phyloP scores from a whole-genome alignment of 2,888 invertebrate genomes.

The Neocrepidodera transversa region DNA sequence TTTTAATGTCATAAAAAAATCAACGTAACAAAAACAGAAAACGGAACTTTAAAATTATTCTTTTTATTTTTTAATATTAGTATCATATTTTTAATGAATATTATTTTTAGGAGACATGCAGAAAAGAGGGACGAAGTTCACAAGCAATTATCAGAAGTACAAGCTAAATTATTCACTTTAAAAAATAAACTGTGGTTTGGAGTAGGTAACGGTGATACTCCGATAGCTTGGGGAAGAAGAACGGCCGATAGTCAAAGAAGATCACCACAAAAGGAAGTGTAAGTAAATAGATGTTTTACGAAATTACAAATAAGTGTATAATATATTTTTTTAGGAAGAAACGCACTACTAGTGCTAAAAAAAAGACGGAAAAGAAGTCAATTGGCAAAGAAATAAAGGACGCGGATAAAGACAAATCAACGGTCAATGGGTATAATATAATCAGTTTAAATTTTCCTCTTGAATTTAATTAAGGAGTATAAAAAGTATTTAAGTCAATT shows the following conservation, averaged over 20 bases:
- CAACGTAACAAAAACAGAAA: too few species aligned
- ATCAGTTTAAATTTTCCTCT: slow-evolving; percentile 47
- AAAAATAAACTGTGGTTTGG: slow-evolving; percentile 81
- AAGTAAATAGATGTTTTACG: neutral
- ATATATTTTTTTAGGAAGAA: slow-evolving; percentile 41
- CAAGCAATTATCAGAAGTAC: slow-evolving; percentile 67
- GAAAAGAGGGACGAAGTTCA: slow-evolving; percentile 54
- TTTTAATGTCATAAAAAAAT: too few species aligned
- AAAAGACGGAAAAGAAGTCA: slow-evolving; percentile 44
- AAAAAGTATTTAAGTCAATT: too few species aligned
- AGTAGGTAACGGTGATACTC: slow-evolving; percentile 59
- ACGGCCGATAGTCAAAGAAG: slow-evolving; percentile 26
- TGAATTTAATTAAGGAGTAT: slow-evolving; percentile 40
- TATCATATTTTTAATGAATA: neutral
- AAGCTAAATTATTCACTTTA: slow-evolving; percentile 72
- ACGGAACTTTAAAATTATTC: too few species aligned
- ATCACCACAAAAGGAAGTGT: slow-evolving; percentile 42
- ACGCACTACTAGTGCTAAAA: slow-evolving; percentile 38
- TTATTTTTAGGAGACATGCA: slow-evolving; percentile 37
- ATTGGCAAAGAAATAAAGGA: slow-evolving; percentile 44
- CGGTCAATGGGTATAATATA: slow-evolving; percentile 52
- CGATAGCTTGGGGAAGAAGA: slow-evolving; percentile 70
- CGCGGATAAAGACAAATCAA: slow-evolving; percentile 44
- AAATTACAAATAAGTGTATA: too few species aligned
- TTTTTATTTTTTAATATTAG: too few species aligned